Base-by-base conservation (phyloP, 2,113 vertebrate species). In the Notothenia rossii region DNA sequence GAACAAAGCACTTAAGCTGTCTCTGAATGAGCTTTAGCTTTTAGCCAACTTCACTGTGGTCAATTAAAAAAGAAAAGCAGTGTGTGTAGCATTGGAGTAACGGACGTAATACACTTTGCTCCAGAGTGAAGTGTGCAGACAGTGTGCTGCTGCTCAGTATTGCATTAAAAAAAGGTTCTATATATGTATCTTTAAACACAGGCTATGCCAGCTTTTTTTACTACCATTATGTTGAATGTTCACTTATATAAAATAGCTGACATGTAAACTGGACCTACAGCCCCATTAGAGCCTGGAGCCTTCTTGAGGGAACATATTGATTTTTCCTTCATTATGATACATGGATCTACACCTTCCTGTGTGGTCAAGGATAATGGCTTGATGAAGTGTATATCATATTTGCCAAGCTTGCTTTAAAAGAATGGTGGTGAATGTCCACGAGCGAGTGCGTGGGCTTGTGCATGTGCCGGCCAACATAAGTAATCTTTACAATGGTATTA, bases 401-500 rank as follows among this genome's bases (percentile, higher is more conserved):
- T 90, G 82, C 75, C 33, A 13, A 66, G 75, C 74, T 70, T 59
- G 70, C 73, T 77, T 40, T 63, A 15, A 51, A 77, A 64, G 59
- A 70, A 76, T 45, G 53, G 36, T 80, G 85, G 49, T 90, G 83
- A 92, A 91, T 86, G 82, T 80, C 79, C 51, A 59, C 63, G 70
- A 62, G 33, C 61, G 67, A 82, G 77, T 84, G 83, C 56, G 79
- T 43, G 66, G 45, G 36, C 72, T 53, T 25, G 33, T 46, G 67
- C 46, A 43, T 70, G 72, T 72, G 77, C 72, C 56, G 63, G 75
- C 67, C 75, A 81, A 79, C 67, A 68, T 70, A 59, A 73, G 63
- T 75, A 72, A 88, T 91, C 77, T 86, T 88, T 83, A 82, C 84
- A 86, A 72, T 77, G 43, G 56, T 88, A 60, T 89, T 93, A 91